phyloP scores from a whole-genome alignment of 2,113 vertebrate species.

The Diphyllodes magnificus region DNA sequence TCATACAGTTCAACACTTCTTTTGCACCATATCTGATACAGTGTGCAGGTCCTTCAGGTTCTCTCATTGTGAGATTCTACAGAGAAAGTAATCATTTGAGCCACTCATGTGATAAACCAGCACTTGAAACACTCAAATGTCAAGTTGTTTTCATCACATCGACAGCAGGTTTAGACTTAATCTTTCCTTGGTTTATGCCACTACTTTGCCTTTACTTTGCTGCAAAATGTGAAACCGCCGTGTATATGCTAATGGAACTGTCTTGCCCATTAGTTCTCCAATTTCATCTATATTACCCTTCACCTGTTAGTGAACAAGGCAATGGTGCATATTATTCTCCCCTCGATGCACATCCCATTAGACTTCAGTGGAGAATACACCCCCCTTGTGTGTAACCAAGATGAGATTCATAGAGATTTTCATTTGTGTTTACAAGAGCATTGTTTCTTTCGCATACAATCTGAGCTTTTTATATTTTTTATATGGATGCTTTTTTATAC shows the following conservation, averaged over 20 bases:
- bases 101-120: constrained; percentile 63
- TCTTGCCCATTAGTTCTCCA: constrained; percentile 53
- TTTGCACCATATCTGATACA: background rate
- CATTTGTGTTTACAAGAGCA: constrained; percentile 55
- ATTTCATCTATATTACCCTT: constrained; percentile 57
- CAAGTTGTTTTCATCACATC: constrained; percentile 73
- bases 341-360: constrained; percentile 57
- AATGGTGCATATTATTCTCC: constrained; percentile 38
- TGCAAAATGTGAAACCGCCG: constrained; percentile 51
- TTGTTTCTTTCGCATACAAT: constrained; percentile 18
- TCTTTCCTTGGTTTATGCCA: constrained; percentile 50
- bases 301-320: constrained; percentile 55
- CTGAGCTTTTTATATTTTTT: constrained; percentile 34
- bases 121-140: constrained; percentile 71
- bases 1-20: background rate
- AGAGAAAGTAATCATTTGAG: constrained; percentile 60
- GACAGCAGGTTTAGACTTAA: constrained; percentile 61
- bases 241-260: constrained; percentile 47
- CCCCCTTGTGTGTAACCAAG: constrained; percentile 26
- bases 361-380: constrained; percentile 44
- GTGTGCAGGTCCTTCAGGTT: background rate
- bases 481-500: background rate
- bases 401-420: constrained; percentile 50
- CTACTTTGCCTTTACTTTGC: constrained; percentile 31
- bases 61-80: constrained; percentile 44